Conservation (phyloP, 2,113 vertebrate species). For the Eidolon helvum region DNA sequence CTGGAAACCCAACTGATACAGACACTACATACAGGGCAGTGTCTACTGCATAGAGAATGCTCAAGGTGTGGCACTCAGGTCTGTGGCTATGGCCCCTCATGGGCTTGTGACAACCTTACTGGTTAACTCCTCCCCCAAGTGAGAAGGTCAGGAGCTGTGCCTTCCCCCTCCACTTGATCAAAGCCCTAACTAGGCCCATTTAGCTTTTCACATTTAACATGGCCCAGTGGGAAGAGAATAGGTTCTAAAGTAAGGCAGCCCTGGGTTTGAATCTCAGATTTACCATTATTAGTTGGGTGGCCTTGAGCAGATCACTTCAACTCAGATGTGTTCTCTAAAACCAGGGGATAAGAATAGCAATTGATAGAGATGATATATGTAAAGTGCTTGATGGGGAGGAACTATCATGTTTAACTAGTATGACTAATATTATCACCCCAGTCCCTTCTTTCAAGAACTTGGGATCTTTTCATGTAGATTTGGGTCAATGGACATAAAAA, state of each 20-base stretch:
- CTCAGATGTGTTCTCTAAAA: not conserved
- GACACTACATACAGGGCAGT: not conserved
- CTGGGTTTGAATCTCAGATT: constrained; percentile 20
- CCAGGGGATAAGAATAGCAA: not conserved
- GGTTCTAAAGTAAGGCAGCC: not conserved
- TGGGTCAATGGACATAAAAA: not conserved
- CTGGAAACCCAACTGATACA: not conserved
- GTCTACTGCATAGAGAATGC: not conserved
- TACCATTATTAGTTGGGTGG: not conserved
- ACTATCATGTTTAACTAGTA: not conserved
- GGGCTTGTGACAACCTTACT: not conserved
- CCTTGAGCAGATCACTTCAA: not conserved
- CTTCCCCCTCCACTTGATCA: not conserved
- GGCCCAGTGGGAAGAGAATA: not conserved
- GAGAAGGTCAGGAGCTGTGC: not conserved
- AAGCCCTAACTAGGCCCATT: not conserved
- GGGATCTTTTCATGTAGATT: not conserved
- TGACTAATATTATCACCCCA: not conserved
- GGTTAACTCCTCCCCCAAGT: not conserved
- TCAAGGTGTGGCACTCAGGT: not conserved
- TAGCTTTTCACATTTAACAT: not conserved
- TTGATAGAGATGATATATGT: not conserved
- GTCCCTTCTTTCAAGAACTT: not conserved
- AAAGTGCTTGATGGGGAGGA: not conserved
- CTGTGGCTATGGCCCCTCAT: not conserved